A percentile compares a stretch with the other conserved stretches of the same genome.
phyloP scores from a whole-genome alignment of 1,140 invertebrate genomes.

The Harpegnathos saltator region DNA sequence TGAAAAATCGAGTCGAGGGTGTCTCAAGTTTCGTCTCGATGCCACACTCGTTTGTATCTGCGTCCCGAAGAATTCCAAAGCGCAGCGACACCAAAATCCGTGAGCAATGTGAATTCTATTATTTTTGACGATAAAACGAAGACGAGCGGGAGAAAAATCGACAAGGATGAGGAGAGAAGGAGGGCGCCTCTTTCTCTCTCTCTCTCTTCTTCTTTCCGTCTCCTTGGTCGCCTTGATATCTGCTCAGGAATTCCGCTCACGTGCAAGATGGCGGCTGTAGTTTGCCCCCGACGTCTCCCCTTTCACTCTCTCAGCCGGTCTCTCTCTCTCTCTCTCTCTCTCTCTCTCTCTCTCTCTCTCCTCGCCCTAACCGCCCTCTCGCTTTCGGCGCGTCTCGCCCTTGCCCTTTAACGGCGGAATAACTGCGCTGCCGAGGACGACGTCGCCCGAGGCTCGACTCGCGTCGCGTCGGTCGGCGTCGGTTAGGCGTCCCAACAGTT shows the following conservation, averaged over 20 bases:
- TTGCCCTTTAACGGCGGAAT: slow-evolving; percentile 57
- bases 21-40: too few species aligned
- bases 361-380: slow-evolving; percentile 54
- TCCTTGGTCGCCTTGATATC: slow-evolving; percentile 51
- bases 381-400: slow-evolving; percentile 55
- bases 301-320: slow-evolving; percentile 56
- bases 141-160: slow-evolving; percentile 45
- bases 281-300: slow-evolving; percentile 80
- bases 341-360: not conserved
- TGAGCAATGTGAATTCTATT: too few species aligned
- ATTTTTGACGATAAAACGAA: not conserved
- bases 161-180: not conserved
- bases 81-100: too few species aligned
- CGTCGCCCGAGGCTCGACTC: slow-evolving; percentile 37
- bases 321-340: slow-evolving; percentile 12
- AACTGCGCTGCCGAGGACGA: slow-evolving; percentile 50
- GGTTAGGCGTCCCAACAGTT: slow-evolving; percentile 75
- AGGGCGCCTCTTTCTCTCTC: not conserved
- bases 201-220: slow-evolving; percentile 27
- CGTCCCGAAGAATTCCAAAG: too few species aligned
- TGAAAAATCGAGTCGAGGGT: too few species aligned
- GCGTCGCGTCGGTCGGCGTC: slow-evolving; percentile 51
- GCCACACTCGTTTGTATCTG: too few species aligned
- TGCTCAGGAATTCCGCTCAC: slow-evolving; percentile 82
- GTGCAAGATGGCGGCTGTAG: slow-evolving; percentile 85